Conservation (phyloP, 2,888 invertebrate species). For the Xylophagus ater region DNA sequence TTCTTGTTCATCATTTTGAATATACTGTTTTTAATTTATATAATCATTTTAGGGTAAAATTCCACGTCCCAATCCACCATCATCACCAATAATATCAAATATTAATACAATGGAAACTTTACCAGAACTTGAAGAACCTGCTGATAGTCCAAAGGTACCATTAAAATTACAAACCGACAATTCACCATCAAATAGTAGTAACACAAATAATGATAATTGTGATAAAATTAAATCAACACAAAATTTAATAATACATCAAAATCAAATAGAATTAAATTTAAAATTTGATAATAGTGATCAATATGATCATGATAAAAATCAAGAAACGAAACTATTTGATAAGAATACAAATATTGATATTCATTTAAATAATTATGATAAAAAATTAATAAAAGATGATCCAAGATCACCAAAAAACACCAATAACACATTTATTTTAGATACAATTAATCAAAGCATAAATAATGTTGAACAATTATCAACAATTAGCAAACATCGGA, state of each 20-base stretch:
- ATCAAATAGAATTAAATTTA: too few species aligned
- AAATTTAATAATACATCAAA: neutral
- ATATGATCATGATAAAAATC: neutral
- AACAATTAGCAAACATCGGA: slow-evolving; percentile 7
- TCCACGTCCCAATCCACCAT: slow-evolving; percentile 16
- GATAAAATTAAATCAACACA: neutral
- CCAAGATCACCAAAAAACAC: slow-evolving; percentile 24
- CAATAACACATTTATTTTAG: slow-evolving; percentile 10
- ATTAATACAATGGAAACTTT: slow-evolving; percentile 35
- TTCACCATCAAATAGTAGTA: neutral
- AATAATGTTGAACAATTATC: slow-evolving; percentile 12
- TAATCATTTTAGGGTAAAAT: slow-evolving; percentile 13
- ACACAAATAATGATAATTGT: neutral
- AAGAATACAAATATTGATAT: neutral
- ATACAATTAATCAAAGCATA: slow-evolving; percentile 11
- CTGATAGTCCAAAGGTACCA: slow-evolving; percentile 26
- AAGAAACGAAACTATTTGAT: slow-evolving; percentile 1
- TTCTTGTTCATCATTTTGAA: slow-evolving; percentile 2
- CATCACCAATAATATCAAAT: slow-evolving; percentile 21
- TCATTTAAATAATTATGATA: neutral
- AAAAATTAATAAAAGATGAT: slow-evolving; percentile 30
- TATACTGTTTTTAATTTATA: neutral
- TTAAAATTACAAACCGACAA: slow-evolving; percentile 10
- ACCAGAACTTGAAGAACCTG: slow-evolving; percentile 39
- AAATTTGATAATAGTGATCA: too few species aligned